These are phyloP conservation scores for Aphodius granarius DNA, from an alignment of 2,888 invertebrate genomes.

Conservation along the genomic window DNA sequence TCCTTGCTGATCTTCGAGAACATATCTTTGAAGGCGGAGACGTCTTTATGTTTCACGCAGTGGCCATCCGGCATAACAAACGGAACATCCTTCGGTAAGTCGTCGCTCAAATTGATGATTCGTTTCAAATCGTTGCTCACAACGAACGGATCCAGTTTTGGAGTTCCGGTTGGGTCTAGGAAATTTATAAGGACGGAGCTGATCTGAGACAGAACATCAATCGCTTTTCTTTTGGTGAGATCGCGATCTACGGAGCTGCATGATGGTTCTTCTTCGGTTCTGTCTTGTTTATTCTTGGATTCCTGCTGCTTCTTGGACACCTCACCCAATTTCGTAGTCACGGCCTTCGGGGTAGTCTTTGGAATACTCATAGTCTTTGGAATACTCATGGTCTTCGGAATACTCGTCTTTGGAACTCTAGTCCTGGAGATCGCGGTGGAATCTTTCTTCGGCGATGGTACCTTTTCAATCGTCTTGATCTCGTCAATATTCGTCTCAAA, in stretches of 20 bases:
- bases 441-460: too few relatives aligned
- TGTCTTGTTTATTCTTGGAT: not conserved
- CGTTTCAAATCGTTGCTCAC: not conserved
- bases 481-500: too few relatives aligned
- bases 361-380: too few relatives aligned
- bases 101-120: not conserved
- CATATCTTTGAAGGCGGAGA: not conserved
- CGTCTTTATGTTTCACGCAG: not conserved
- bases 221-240: not conserved
- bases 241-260: too few relatives aligned
- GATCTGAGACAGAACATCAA: too few relatives aligned
- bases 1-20: not conserved
- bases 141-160: not conserved
- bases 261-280: not conserved
- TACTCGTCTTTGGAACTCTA: too few relatives aligned
- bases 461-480: too few relatives aligned
- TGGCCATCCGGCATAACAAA: not conserved
- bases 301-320: not conserved
- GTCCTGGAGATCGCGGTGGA: too few relatives aligned
- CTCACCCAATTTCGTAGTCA: too few relatives aligned
- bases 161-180: not conserved
- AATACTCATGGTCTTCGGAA: too few relatives aligned
- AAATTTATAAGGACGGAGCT: not conserved
- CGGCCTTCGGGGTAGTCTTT: too few relatives aligned
- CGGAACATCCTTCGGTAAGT: not conserved